Evolutionary conservation across 2,888 invertebrate species (phyloP).

Genomic region (Unio delphinus): DNA sequence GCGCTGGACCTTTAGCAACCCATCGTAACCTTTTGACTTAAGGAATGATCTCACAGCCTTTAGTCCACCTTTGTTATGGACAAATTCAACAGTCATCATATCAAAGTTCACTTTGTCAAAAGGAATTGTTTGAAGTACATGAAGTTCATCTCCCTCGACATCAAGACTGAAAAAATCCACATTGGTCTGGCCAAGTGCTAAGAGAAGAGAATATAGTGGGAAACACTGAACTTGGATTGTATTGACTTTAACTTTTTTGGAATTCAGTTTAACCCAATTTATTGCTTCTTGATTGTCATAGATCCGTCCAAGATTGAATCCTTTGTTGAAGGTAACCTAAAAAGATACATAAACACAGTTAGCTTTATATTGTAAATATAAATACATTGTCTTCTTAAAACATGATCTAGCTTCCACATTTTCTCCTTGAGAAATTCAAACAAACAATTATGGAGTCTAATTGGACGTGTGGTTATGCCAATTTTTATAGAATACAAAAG

Average conservation of each 20-base stretch:
- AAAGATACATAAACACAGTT: conserved; percentile 4
- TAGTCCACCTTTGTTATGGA: conserved; percentile 29
- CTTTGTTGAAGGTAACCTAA: conserved; percentile 45
- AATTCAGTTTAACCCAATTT: conserved; percentile 34
- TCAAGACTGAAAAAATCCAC: conserved; percentile 83
- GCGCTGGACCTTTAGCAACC: conserved; percentile 30
- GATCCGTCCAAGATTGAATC: conserved; percentile 39
- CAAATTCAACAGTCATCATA: conserved; percentile 60
- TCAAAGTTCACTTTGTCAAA: conserved; percentile 74
- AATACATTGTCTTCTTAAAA: background rate
- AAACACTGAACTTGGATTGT: conserved; percentile 81
- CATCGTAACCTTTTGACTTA: conserved; percentile 34
- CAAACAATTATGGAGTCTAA: too few relatives aligned
- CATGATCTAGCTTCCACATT: too few relatives aligned
- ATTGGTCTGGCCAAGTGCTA: conserved; percentile 81
- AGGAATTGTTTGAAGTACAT: conserved; percentile 77
- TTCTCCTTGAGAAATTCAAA: too few relatives aligned
- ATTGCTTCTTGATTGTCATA: conserved; percentile 17
- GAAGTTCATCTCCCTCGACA: conserved; percentile 74
- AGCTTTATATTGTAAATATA: background rate
- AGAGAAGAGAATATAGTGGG: conserved; percentile 85
- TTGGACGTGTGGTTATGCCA: too few relatives aligned
- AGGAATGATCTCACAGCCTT: conserved; percentile 22
- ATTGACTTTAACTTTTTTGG: conserved; percentile 20
- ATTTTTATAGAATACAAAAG: too few relatives aligned